Conservation (phyloP, 2,888 invertebrate species). For the Melinaea menophilus region DNA sequence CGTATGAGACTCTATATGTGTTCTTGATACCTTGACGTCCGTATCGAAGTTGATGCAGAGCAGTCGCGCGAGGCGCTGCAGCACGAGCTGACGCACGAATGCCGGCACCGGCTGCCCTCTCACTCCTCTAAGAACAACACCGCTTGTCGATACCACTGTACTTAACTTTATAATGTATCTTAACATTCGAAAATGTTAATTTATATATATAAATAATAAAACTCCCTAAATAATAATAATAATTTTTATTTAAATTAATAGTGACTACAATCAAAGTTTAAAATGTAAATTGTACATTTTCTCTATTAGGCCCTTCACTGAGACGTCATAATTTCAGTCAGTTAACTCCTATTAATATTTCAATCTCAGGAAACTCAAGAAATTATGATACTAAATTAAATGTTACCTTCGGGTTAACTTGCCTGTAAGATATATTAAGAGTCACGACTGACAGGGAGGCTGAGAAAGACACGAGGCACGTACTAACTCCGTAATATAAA, state of each 20-base stretch:
- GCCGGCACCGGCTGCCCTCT: slow-evolving; percentile 88
- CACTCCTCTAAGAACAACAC: slow-evolving; percentile 82
- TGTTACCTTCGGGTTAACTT: slow-evolving; percentile 43
- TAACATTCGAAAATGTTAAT: not conserved
- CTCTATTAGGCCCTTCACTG: not conserved
- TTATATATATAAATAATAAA: too few species aligned
- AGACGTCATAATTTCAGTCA: not conserved
- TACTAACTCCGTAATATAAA: slow-evolving; percentile 89
- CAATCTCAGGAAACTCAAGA: not conserved
- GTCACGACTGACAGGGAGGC: slow-evolving; percentile 90
- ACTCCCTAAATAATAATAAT: too few species aligned
- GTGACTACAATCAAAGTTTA: too few species aligned
- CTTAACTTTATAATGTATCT: slow-evolving; percentile 1
- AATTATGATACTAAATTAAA: slow-evolving; percentile 1
- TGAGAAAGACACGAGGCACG: slow-evolving; percentile 88
- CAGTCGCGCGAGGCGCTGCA: slow-evolving; percentile 85
- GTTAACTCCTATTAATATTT: not conserved
- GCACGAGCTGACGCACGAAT: slow-evolving; percentile 81
- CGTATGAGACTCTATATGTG: not conserved
- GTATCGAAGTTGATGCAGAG: slow-evolving; percentile 85
- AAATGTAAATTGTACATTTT: too few species aligned
- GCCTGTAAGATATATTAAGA: slow-evolving; percentile 88
- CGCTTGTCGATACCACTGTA: slow-evolving; percentile 22
- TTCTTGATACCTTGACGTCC: slow-evolving; percentile 58
- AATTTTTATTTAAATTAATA: not conserved